Evolutionary conservation across 2,888 invertebrate species (phyloP).

Genomic region (Thysanoteuthis rhombus): DNA sequence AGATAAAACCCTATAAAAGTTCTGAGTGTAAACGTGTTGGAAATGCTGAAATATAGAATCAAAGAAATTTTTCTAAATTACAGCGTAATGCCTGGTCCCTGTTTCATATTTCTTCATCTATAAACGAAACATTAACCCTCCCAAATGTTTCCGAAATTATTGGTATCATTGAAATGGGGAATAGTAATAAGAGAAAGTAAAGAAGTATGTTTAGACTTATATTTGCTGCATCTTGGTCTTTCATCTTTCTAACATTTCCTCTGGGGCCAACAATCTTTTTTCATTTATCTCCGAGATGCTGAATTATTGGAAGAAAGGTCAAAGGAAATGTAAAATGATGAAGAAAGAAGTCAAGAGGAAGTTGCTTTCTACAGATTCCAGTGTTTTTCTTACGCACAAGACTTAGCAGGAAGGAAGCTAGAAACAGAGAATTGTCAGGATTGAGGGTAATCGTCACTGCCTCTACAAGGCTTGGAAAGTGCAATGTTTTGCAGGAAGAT

Average conservation of each 20-base stretch:
- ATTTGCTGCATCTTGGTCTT: neutral
- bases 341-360: neutral
- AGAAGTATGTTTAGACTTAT: neutral
- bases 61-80: neutral
- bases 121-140: neutral
- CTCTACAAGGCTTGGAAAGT: neutral
- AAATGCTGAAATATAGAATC: neutral
- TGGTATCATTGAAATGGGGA: neutral
- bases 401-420: neutral
- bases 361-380: neutral
- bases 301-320: neutral
- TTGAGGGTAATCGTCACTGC: neutral
- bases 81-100: neutral
- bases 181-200: neutral
- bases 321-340: slow-evolving; percentile 12
- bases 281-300: neutral
- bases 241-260: neutral
- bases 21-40: neutral
- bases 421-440: neutral
- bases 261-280: neutral
- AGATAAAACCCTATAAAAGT: neutral
- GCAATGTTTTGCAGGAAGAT: neutral
- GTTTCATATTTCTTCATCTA: neutral
- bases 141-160: neutral
- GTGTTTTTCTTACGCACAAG: neutral